Evolutionary conservation across 2,113 vertebrate species (phyloP).

Genomic region (Phaethon lepturus): DNA sequence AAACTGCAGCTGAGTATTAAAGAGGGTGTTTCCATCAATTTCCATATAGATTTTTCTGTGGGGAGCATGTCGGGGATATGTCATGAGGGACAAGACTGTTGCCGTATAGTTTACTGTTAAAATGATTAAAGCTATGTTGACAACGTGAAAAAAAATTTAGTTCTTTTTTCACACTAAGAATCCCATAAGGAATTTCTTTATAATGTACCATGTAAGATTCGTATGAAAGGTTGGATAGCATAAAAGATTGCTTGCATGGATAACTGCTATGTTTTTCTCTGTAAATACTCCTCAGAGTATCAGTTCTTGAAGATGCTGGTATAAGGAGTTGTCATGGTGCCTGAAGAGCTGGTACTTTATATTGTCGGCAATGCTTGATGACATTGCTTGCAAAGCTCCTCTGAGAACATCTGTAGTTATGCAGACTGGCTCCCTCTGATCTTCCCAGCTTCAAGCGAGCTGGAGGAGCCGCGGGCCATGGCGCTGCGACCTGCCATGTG

Average conservation of each 20-base stretch:
- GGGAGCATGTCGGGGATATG: neutral
- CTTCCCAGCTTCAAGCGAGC: neutral
- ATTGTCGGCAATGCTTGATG: neutral
- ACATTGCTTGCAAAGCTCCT: neutral
- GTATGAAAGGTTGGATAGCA: neutral
- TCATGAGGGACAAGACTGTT: neutral
- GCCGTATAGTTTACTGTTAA: neutral
- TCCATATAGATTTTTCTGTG: constrained; percentile 2
- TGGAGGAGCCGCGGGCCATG: fast-evolving
- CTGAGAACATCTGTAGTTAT: neutral
- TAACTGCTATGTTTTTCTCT: neutral
- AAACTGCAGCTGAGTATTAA: neutral
- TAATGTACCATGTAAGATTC: neutral
- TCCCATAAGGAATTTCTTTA: neutral
- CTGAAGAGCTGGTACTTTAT: neutral
- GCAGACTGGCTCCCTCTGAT: neutral
- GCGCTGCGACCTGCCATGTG: fast-evolving
- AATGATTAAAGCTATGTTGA: neutral
- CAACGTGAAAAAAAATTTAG: neutral
- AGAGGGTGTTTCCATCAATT: neutral
- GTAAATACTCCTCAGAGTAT: neutral
- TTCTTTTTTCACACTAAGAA: neutral
- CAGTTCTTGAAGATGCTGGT: neutral
- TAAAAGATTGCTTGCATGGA: neutral
- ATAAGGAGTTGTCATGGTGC: neutral